phyloP scores from a whole-genome alignment of 2,113 vertebrate species.

The Theropithecus gelada region DNA sequence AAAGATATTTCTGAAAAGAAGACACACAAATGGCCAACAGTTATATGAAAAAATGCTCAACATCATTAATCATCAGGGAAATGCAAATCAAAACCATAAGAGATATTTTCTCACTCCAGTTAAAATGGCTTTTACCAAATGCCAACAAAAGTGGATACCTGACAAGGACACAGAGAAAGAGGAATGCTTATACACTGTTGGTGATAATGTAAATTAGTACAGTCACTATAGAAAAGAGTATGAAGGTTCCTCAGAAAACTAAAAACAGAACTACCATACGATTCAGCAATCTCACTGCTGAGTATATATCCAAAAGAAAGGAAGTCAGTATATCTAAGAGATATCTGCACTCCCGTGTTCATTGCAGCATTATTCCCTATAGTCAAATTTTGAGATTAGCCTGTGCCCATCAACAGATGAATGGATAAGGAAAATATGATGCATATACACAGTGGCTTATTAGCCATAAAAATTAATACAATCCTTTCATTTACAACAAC shows the following conservation, averaged over 20 bases:
- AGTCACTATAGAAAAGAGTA: neutral
- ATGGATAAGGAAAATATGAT: neutral
- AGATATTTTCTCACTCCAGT: neutral
- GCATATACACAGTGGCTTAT: neutral
- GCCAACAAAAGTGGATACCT: neutral
- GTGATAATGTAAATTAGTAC: neutral
- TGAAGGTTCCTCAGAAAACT: neutral
- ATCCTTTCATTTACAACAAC: neutral
- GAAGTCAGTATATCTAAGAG: neutral
- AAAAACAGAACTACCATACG: neutral
- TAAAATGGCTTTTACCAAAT: neutral
- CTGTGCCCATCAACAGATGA: neutral
- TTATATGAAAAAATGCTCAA: neutral
- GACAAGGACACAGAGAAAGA: neutral
- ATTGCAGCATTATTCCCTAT: neutral
- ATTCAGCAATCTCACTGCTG: neutral
- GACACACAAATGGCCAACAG: neutral
- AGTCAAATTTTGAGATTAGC: neutral
- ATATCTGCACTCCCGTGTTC: rapidly evolving
- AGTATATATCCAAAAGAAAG: neutral
- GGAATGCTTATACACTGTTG: neutral
- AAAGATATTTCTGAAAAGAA: neutral
- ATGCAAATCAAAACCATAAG: neutral
- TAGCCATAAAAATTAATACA: neutral
- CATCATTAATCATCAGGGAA: neutral